These are phyloP conservation scores for Venturia canescens DNA, from an alignment of 1,140 invertebrate genomes.

Conservation along the genomic window DNA sequence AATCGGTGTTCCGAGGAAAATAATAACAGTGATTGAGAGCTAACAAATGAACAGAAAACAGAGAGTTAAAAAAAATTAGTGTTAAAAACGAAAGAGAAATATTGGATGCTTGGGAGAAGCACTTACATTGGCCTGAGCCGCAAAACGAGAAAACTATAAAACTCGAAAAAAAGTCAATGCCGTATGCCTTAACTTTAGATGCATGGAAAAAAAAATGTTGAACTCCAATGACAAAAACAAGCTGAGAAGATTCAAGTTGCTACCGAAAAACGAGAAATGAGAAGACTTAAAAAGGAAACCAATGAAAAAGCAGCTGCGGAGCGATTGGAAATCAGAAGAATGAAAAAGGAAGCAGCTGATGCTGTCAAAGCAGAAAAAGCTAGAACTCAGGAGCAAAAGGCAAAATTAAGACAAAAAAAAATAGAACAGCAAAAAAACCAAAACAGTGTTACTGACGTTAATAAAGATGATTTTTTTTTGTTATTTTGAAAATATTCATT, in stretches of 20 bases:
- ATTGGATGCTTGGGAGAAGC: constrained; percentile 1
- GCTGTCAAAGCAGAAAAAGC: constrained; percentile 7
- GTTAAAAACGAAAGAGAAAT: not conserved
- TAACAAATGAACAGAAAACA: not conserved
- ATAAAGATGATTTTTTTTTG: too few relatives aligned
- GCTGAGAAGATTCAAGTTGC: constrained; percentile 4
- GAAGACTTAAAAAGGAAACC: constrained; percentile 8
- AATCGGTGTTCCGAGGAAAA: not conserved
- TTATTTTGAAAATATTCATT: too few relatives aligned
- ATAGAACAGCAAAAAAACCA: not conserved
- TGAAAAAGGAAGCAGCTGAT: constrained; percentile 7
- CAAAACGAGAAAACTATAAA: not conserved
- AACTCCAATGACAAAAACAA: constrained; percentile 1
- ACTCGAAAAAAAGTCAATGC: constrained; percentile 7
- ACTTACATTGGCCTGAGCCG: constrained; percentile 15
- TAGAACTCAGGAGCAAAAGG: constrained; percentile 13
- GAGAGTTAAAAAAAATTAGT: not conserved
- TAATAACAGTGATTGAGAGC: not conserved
- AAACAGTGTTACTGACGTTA: too few relatives aligned
- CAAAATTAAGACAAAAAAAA: constrained; percentile 9
- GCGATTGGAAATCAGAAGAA: not conserved
- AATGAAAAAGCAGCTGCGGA: constrained; percentile 1
- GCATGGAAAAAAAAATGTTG: not conserved
- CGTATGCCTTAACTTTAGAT: constrained; percentile 4
- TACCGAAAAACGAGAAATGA: not conserved